Evolutionary conservation across 2,888 invertebrate genomes (phyloP), one percentile per base, ranked within the genome.

Genomic region (Xanthia togata): DNA sequence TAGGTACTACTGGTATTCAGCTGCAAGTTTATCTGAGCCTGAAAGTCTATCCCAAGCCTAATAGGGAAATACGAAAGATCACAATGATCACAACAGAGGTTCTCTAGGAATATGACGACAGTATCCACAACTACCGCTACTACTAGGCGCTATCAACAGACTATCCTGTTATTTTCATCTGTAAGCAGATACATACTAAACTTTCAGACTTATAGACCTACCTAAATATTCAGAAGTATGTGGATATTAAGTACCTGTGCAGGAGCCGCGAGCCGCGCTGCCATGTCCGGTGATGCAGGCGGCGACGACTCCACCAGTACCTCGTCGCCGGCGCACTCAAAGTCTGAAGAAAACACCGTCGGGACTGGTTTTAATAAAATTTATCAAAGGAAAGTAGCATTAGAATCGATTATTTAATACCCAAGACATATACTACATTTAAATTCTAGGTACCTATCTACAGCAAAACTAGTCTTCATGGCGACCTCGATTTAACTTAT

Each of bases 281-380:
- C 96, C 96, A 96, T 96, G 84, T 90, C 93, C 47, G 96, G 96
- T 81, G 96, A 96, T 86, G 94, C 94, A 87, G 95, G 96, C 91
- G 96, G 96, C 90, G 96, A 95, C 80, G 95, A 96, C 93, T 96
- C 96, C 90, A 97, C 96, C 83, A 97, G 92, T 73, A 97, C 96
- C 90, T 97, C 96, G 95, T 96, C 96, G 81, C 96, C 96, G 78
- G 95, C 95, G 89, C 96, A 96, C 93, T 97, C 96, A 94, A 97
- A 97, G 88, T 96, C 96, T 97, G 95, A 76, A 94, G 93, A 81
- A 83, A 83, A 74, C 67, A 60, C 41, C 26, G 55, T 57, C 26
- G 63, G 50, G 23, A 70, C 67, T 63, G 11, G 73, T 79, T 67
- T 75, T 70, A 83, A 76, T 77, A 69, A 69, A 63, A 47, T 31